Base-by-base conservation (phyloP, 2,113 vertebrate genomes). In the Conger conger region DNA sequence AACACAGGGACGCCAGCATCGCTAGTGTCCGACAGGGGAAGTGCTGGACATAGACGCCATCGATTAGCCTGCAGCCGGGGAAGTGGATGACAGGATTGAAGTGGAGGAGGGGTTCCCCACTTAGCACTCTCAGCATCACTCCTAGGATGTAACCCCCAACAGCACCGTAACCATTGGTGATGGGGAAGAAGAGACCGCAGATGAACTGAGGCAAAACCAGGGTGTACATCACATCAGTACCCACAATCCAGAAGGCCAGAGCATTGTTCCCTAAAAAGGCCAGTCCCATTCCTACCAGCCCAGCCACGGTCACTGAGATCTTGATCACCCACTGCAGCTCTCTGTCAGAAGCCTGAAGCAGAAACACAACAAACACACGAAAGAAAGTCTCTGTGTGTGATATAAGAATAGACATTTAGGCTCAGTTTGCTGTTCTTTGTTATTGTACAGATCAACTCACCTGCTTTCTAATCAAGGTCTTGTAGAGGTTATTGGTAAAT, bases 171-270 rank as follows among this genome's bases (percentile, higher is more conserved):
- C 90, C 89, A 40, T 97, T 96, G 0, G 95, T 95, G 82, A 90
- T 17, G 20, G 87, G 87, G 86, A 91, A 68, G 4, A 94, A 94
- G 35, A 94, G 92, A 79, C 93, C 86, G 1, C 96, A 97, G 82
- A 95, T 95, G 80, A 96, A 89, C 91, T 96, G 96, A 30, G 96
- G 95, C 86, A 97, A 96, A 84, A 97, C 93, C 35, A 97, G 89
- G 1, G 94, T 92, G 0, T 96, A 96, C 35, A 96, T 95, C 91
- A 97, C 93, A 87, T 97, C 96, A 16, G 95, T 94, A 0, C 95
- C 94, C 78, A 97, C 92, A n/a, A 97, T 92, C 96, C 96, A 97
- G 84, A 97, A 94, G 83, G 95, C 94, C 1, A 95, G 95, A 83
- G 96, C 84, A 2, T 95, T 96, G 89, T 84, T 91, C 86, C 96